Conservation (phyloP, 2,113 vertebrate genomes). For the Oncorhynchus tshawytscha region DNA sequence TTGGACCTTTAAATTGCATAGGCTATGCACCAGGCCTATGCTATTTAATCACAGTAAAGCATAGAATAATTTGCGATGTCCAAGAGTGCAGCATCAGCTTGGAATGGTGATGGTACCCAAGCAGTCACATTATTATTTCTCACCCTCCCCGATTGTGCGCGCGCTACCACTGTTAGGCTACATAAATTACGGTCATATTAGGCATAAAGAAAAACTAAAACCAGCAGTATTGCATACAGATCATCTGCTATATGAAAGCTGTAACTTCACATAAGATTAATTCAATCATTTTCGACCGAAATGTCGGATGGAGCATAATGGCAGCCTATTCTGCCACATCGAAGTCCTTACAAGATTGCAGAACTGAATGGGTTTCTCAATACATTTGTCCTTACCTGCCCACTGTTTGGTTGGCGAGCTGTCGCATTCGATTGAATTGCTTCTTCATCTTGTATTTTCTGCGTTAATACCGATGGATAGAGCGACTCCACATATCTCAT, state of each 20-base stretch:
- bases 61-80: neutral
- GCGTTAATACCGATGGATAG: constrained; percentile 59
- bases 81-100: neutral
- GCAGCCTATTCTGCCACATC: neutral
- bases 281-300: neutral
- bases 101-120: neutral
- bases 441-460: constrained; percentile 87
- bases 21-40: too few relatives aligned
- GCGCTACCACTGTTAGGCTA: too few relatives aligned
- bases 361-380: neutral
- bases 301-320: neutral
- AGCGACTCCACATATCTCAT: constrained; percentile 64
- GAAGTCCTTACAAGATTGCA: neutral
- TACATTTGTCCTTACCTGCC: constrained; percentile 79
- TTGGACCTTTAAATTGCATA: too few relatives aligned
- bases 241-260: neutral
- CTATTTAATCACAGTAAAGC: too few relatives aligned
- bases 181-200: too few relatives aligned
- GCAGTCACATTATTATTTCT: neutral
- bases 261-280: neutral
- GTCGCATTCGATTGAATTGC: constrained; percentile 95
- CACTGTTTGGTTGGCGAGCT: constrained; percentile 94
- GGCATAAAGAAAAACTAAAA: too few relatives aligned
- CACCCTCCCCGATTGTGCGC: too few relatives aligned
- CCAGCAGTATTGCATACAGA: too few relatives aligned